A percentile compares a stretch with the other conserved stretches of the same genome.
phyloP scores from a whole-genome alignment of 2,797 vertebrate species.

The Eremophila alpestris region DNA sequence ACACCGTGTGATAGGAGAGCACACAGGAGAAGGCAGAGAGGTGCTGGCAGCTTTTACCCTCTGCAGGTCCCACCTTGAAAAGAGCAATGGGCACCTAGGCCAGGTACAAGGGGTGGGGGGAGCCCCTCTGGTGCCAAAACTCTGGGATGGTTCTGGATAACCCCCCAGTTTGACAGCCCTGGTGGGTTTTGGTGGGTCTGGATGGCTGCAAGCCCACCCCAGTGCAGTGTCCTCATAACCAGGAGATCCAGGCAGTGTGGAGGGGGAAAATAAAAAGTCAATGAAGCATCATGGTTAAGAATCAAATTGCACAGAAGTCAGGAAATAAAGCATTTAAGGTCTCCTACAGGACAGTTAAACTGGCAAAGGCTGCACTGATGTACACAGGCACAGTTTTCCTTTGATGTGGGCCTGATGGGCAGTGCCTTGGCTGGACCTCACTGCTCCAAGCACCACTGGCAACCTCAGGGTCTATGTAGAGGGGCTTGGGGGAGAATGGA shows the following conservation, averaged over 20 bases:
- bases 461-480: fast-evolving
- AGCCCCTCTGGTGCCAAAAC: not conserved
- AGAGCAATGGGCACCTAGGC: not conserved
- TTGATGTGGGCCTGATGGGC: not conserved
- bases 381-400: not conserved
- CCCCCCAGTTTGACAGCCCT: not conserved
- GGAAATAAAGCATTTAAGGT: constrained; percentile 32
- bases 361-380: fast-evolving
- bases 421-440: not conserved
- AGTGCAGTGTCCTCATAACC: fast-evolving
- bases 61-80: not conserved
- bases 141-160: not conserved
- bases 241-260: not conserved
- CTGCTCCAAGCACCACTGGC: not conserved
- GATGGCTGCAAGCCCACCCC: not conserved
- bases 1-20: not conserved
- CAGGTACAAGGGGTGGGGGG: not conserved
- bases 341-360: not conserved
- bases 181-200: not conserved
- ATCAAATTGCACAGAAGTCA: not conserved
- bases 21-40: not conserved
- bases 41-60: not conserved
- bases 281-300: constrained; percentile 4
- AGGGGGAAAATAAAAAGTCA: not conserved
- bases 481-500: not conserved